Evolutionary conservation across 2,888 invertebrate genomes (phyloP), one percentile per base, ranked within the genome.

Genomic region (Epistrophella euchroma): DNA sequence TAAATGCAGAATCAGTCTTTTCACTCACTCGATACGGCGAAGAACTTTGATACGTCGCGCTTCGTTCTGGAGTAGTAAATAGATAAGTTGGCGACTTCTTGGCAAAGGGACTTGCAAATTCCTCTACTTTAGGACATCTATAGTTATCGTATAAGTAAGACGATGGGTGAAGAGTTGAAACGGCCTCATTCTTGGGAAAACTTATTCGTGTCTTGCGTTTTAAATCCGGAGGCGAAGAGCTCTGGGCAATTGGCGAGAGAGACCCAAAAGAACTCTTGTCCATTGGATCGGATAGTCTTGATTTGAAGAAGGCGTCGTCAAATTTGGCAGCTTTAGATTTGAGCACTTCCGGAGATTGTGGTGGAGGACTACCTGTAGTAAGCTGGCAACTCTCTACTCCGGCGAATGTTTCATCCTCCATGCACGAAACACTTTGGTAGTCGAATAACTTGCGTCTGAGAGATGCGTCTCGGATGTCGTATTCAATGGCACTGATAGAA

Each of bases 401-500:
- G 7, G 73, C 50, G 43, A 84, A 87, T 0, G 77, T 86, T 7
- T 87, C 79, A 32, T 88, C 88, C 1, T 90, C 90, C 11, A 89
- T 77, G 10, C 90, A 88, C 19, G 90, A 82, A n/a, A 89, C 88
- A 52, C 90, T 90, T 19, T 91, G 90, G 80, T 90, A 80, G 47
- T 91, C 91, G 17, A 92, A 92, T 2, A 92, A 88, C 81, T 92
- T 92, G 5, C 93, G 90, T 0, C 93, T 89, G 87, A 92, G 89
- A 0, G 92, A 92, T 15, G 89, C 91, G 79, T 92, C 92, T 4
- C 91, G 90, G 0, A 88, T 76, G 40, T 92, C 92, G 4, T 89
- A 88, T 25, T 89, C 89, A 7, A 91, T 89, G 7, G 90, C 92
- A 55, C 92, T 93, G 43, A 93, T 94, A 17, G 93, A 93, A 60